Conservation (phyloP, 2,797 vertebrate species). For the Hippoglossus hippoglossus region DNA sequence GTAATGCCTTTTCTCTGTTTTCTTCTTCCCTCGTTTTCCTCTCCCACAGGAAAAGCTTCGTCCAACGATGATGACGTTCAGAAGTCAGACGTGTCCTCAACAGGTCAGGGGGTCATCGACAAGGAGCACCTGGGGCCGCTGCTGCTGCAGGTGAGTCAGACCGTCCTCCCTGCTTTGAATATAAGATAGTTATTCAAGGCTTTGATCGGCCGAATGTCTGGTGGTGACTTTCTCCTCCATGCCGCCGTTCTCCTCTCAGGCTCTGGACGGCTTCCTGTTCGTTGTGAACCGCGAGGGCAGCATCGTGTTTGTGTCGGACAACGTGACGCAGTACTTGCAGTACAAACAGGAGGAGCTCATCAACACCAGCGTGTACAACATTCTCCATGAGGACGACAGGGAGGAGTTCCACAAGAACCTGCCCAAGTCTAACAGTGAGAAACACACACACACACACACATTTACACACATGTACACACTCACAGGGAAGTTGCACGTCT, state of each 20-base stretch:
- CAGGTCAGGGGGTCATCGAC: constrained; percentile 95
- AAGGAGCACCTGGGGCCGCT: constrained; percentile 95
- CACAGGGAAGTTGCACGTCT: constrained; percentile 19
- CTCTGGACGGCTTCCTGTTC: constrained; percentile 96
- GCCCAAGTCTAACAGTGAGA: constrained; percentile 92
- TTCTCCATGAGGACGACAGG: constrained; percentile 95
- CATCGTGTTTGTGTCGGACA: constrained; percentile 98
- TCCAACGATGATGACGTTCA: constrained; percentile 93
- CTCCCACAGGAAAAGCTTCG: constrained; percentile 88
- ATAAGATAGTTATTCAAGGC: not conserved
- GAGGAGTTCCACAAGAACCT: constrained; percentile 98
- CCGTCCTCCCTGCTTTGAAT: not conserved
- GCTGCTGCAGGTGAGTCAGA: constrained; percentile 88
- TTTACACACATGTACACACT: not conserved
- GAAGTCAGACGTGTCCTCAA: constrained; percentile 97
- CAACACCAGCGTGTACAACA: constrained; percentile 95
- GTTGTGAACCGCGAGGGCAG: constrained; percentile 97
- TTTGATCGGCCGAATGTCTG: not conserved
- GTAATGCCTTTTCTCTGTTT: not conserved
- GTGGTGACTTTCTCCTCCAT: constrained; percentile 23
- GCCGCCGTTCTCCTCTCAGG: constrained; percentile 71
- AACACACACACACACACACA: constrained; percentile 26
- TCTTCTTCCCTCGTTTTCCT: not conserved
- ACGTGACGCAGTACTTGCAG: constrained; percentile 96
- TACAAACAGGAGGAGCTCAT: constrained; percentile 98